Evolutionary conservation across 2,888 invertebrate species (phyloP).

Genomic region (Globia sparganii): DNA sequence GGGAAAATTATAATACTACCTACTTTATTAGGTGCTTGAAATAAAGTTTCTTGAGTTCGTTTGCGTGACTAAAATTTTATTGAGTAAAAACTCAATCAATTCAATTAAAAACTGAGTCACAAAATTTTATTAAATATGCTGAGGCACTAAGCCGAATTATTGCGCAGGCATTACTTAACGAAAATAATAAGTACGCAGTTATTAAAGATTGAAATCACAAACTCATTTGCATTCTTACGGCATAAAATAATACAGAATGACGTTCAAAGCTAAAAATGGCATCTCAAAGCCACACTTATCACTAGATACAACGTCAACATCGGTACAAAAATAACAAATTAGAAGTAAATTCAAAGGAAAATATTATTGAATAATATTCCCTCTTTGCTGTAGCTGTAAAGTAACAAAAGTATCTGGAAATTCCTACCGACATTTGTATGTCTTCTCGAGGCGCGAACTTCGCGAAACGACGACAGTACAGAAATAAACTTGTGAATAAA

Average conservation of each 20-base stretch:
- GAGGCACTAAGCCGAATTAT: constrained; percentile 3
- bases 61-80: constrained; percentile 40
- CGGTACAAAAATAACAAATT: constrained; percentile 14
- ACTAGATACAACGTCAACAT: constrained; percentile 9
- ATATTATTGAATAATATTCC: constrained; percentile 52
- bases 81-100: constrained; percentile 20
- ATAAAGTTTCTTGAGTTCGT: constrained; percentile 7
- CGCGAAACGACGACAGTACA: constrained; percentile 66
- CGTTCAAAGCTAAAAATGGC: not conserved
- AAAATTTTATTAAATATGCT: constrained; percentile 27
- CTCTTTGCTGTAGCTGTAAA: constrained; percentile 37
- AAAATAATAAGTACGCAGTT: not conserved
- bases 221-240: not conserved
- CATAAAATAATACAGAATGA: not conserved
- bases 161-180: not conserved
- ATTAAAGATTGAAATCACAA: constrained; percentile 3
- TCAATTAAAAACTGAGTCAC: constrained; percentile 32
- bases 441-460: constrained; percentile 61
- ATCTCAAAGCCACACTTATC: constrained; percentile 1
- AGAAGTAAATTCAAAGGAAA: constrained; percentile 39
- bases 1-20: not conserved
- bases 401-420: constrained; percentile 60
- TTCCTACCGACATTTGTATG: constrained; percentile 61
- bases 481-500: constrained; percentile 75
- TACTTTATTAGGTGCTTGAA: constrained; percentile 26